phyloP scores from a whole-genome alignment of 92 coral and sea anemone genomes.

The Zoanthus sansibaricus region DNA sequence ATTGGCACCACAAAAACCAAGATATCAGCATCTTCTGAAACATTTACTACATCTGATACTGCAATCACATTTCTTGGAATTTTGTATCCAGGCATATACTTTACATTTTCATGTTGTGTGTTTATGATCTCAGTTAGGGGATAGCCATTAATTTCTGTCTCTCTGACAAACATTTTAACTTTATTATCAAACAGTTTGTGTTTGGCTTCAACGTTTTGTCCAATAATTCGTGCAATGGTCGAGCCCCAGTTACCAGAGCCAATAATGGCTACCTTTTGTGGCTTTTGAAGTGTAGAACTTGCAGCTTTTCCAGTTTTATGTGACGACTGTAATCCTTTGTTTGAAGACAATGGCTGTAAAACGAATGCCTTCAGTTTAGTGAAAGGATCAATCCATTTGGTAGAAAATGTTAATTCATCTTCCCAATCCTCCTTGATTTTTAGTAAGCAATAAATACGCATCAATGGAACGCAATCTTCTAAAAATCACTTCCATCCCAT shows the following conservation, averaged over 20 bases:
- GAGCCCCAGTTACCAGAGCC: slow-evolving; percentile 58
- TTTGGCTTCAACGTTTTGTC: slow-evolving; percentile 50
- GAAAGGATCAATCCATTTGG: not conserved
- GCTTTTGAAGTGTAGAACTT: slow-evolving; percentile 23
- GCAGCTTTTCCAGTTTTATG: not conserved
- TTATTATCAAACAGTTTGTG: slow-evolving; percentile 44
- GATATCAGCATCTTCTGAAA: slow-evolving; percentile 59
- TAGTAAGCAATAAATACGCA: too few species aligned
- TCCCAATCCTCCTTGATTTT: too few species aligned
- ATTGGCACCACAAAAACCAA: slow-evolving; percentile 59
- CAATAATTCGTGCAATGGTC: slow-evolving; percentile 60
- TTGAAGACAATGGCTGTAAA: slow-evolving; percentile 16
- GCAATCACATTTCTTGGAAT: slow-evolving; percentile 63
- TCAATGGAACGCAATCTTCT: too few species aligned
- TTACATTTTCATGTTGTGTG: slow-evolving; percentile 64
- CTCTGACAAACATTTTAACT: slow-evolving; percentile 66
- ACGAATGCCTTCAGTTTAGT: slow-evolving; percentile 30
- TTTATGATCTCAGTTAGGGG: slow-evolving; percentile 64
- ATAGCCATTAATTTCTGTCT: slow-evolving; percentile 52
- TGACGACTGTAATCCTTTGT: not conserved
- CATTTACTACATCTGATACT: slow-evolving; percentile 54
- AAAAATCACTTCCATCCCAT: too few species aligned
- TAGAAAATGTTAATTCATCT: slow-evolving; percentile 3
- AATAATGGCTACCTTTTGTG: slow-evolving; percentile 40
- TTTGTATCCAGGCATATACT: slow-evolving; percentile 70